Evolutionary conservation across 2,797 vertebrate species (phyloP).

Genomic region (Melanotaenia pygmaea): DNA sequence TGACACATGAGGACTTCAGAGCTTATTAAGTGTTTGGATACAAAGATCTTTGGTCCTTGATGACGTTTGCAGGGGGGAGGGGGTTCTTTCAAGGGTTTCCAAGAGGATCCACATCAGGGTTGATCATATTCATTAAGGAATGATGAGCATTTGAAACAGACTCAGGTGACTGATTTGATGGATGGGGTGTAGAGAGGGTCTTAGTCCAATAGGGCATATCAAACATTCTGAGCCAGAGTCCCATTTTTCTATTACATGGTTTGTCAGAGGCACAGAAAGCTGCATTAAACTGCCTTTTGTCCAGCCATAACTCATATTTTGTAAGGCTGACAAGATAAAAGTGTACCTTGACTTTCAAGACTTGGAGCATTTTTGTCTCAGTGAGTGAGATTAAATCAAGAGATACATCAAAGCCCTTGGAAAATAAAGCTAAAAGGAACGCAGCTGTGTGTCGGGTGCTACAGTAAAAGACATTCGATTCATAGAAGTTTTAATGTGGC

Average conservation of each 20-base stretch:
- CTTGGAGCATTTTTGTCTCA: conserved; percentile 52
- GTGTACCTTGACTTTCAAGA: conserved; percentile 72
- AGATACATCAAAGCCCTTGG: conserved; percentile 64
- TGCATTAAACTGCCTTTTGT: conserved; percentile 68
- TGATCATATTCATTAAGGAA: conserved; percentile 72
- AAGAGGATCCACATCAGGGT: conserved; percentile 58
- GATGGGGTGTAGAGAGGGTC: conserved; percentile 55
- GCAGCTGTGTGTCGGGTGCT: conserved; percentile 25
- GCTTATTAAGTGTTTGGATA: conserved; percentile 35
- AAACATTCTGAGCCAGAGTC: conserved; percentile 61
- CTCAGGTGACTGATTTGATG: conserved; percentile 68
- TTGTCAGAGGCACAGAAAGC: conserved; percentile 65
- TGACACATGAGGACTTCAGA: conserved; percentile 39
- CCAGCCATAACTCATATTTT: conserved; percentile 72
- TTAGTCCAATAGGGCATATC: conserved; percentile 60
- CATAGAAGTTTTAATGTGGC: conserved; percentile 27
- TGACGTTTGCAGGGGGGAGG: conserved; percentile 39
- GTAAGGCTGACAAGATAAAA: conserved; percentile 69
- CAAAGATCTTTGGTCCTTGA: conserved; percentile 46
- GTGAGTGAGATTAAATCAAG: conserved; percentile 72
- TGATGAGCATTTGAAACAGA: conserved; percentile 68
- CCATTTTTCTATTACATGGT: conserved; percentile 69
- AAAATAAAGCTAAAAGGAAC: conserved; percentile 47
- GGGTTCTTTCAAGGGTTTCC: conserved; percentile 52
- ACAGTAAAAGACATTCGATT: conserved; percentile 30